phyloP scores from a whole-genome alignment of 2,888 invertebrate species.

The Archips xylosteana region DNA sequence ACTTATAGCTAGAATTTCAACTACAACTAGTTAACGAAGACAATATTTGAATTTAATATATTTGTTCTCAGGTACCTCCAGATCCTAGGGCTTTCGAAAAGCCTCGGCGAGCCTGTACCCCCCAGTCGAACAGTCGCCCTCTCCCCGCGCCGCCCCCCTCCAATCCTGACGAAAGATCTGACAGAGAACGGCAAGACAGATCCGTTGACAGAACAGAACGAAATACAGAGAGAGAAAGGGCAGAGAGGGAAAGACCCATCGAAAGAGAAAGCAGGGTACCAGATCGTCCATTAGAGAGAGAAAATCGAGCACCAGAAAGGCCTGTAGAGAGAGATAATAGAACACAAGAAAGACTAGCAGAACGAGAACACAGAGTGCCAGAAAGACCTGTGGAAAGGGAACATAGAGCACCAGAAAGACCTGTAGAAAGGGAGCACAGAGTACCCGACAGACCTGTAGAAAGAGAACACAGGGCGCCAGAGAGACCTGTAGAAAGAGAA shows the following conservation, averaged over 20 bases:
- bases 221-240: slow-evolving; percentile 20
- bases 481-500: slow-evolving; percentile 42
- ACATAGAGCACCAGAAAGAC: slow-evolving; percentile 35
- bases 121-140: slow-evolving; percentile 76
- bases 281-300: slow-evolving; percentile 29
- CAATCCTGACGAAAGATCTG: slow-evolving; percentile 49
- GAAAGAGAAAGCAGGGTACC: slow-evolving; percentile 11
- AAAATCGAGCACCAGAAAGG: slow-evolving; percentile 20
- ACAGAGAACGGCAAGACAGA: slow-evolving; percentile 51
- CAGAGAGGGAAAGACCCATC: background rate
- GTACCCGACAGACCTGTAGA: slow-evolving; percentile 40
- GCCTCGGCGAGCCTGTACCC: slow-evolving; percentile 76
- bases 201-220: slow-evolving; percentile 23
- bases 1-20: too few relatives aligned
- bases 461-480: slow-evolving; percentile 27
- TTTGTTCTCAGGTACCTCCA: slow-evolving; percentile 69
- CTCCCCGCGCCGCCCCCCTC: slow-evolving; percentile 74
- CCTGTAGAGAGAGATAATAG: slow-evolving; percentile 30
- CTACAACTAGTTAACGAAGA: too few relatives aligned
- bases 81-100: slow-evolving; percentile 80
- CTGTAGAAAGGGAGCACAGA: slow-evolving; percentile 42
- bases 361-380: slow-evolving; percentile 9
- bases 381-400: slow-evolving; percentile 41
- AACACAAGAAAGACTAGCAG: slow-evolving; percentile 17
- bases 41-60: background rate